Percentiles rank a stretch among this genome's conserved stretches.
Conservation (phyloP, 1,140 invertebrate genomes). For the Monomorium pharaonis region DNA sequence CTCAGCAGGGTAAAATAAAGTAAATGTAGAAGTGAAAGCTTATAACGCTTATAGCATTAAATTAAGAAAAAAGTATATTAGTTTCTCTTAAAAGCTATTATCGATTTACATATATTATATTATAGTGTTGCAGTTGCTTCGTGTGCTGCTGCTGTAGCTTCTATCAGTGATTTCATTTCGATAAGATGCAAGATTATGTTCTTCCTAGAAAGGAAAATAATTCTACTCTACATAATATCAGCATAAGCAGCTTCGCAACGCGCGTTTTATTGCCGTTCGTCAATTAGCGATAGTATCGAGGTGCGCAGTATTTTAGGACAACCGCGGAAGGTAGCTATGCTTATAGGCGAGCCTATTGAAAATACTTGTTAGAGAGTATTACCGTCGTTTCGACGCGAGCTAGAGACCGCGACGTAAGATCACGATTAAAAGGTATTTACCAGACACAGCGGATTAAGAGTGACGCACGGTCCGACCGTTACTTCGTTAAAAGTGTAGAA, state of each 20-base stretch:
- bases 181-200: conserved; percentile 2
- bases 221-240: background rate
- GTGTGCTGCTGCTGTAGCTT: background rate
- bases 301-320: conserved; percentile 36
- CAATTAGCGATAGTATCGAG: conserved; percentile 56
- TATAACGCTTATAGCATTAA: background rate
- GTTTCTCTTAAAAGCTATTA: background rate
- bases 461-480: conserved; percentile 9
- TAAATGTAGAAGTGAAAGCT: conserved; percentile 12
- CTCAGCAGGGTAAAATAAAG: background rate
- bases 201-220: background rate
- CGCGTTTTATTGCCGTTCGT: conserved; percentile 7
- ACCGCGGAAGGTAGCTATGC: conserved; percentile 43
- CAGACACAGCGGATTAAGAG: conserved; percentile 38
- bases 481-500: conserved; percentile 31
- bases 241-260: background rate
- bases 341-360: conserved; percentile 14
- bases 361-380: conserved; percentile 29
- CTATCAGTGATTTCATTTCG: conserved; percentile 4
- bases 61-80: background rate
- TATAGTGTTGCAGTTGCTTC: background rate
- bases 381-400: background rate
- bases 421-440: conserved; percentile 50
- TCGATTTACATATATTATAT: background rate
- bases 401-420: conserved; percentile 36